Evolutionary conservation across 2,888 invertebrate species (phyloP), one percentile per base, ranked within the genome.

Genomic region (Drosophila peninsularis): DNA sequence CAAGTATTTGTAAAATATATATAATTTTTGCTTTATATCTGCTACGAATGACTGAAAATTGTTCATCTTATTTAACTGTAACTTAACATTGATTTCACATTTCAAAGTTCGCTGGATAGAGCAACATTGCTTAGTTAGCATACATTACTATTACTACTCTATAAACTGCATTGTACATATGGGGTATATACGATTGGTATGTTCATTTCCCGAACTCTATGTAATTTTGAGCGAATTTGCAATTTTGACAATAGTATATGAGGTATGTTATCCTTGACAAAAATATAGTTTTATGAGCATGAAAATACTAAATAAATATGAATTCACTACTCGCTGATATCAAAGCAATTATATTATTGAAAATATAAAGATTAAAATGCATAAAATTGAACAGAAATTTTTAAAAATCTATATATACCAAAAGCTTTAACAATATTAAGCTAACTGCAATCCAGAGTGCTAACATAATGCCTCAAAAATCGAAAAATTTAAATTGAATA

Each of bases 1-100:
- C 24, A 56, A 36, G 9, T 45, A 17, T 24, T 34, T 34, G 34
- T 37, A 44, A 55, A 34, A 44, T 17, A 55, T 17, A 55, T 17
- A 44, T 34, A 17, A 44, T 34, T 36, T 5, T 14, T 14, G 0
- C n/a, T 30, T 41, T 30, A 32, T 32, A 19, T 17, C 32, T 13
- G 30, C 47, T 13, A 13, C 32, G 32, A 32, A 30, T 30, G 45
- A 17, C 30, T 47, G 45, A 47, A 47, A 17, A 17, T 30, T 30
- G 11, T 30, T 11, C 9, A 27, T 37, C 27, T 53, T 1, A 2
- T 7, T 27, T 52, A 17, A 27, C 24, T 53, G 52, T 27, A 6
- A 27, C 52, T 37, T 27, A 53, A 53, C 52, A 39, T 24, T 6
- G 37, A 39, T 11, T 37, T 17, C 4, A 5, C 13, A 32, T 30